Conservation (phyloP, 2,888 invertebrate species). For the Cordilura impudica region DNA sequence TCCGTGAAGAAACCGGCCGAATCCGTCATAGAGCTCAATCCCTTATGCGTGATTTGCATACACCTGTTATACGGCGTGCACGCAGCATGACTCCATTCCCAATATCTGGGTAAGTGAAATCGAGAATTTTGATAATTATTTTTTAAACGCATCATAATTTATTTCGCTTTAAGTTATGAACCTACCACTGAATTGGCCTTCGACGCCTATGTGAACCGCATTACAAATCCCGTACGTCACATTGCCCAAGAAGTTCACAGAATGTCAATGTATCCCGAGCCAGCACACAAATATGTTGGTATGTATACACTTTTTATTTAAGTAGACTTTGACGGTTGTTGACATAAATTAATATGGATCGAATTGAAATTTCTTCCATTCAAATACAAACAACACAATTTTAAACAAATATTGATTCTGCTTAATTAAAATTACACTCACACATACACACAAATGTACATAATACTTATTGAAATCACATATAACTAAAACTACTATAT, state of each 20-base stretch:
- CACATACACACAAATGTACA: constrained; percentile 22
- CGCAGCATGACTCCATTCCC: constrained; percentile 79
- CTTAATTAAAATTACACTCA: not conserved
- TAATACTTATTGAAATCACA: constrained; percentile 10
- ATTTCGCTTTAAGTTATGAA: constrained; percentile 76
- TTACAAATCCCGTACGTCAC: constrained; percentile 83
- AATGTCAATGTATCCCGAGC: constrained; percentile 84
- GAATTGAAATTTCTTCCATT: constrained; percentile 36
- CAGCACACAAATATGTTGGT: constrained; percentile 85
- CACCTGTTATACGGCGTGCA: constrained; percentile 86
- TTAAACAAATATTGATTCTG: not conserved
- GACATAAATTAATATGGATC: constrained; percentile 8
- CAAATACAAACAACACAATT: constrained; percentile 19
- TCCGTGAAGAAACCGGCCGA: constrained; percentile 89
- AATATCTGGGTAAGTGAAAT: constrained; percentile 72
- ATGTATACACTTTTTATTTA: constrained; percentile 68
- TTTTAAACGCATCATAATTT: constrained; percentile 6
- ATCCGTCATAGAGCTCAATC: constrained; percentile 89
- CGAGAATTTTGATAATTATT: no score
- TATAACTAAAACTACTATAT: constrained; percentile 26
- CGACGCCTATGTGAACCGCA: constrained; percentile 86
- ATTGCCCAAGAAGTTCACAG: constrained; percentile 82
- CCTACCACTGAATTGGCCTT: constrained; percentile 75
- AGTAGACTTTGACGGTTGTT: constrained; percentile 1
- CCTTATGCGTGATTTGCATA: constrained; percentile 86